Conservation (phyloP, 2,797 vertebrate species). For the Sebastes trivittatus region DNA sequence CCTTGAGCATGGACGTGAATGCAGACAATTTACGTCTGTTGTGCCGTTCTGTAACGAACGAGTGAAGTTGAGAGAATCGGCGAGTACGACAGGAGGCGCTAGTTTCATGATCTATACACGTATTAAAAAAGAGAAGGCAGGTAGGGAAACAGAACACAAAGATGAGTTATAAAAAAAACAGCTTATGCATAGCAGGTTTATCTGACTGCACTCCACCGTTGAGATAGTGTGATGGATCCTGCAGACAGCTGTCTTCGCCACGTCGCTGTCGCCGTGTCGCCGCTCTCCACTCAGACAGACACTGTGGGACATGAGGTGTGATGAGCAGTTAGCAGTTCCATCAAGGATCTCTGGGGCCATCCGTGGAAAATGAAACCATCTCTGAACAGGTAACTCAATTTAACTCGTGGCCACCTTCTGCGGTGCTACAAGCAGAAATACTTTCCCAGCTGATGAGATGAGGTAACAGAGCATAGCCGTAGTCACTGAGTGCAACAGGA, state of each 20-base stretch:
- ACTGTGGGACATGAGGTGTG: conserved; percentile 66
- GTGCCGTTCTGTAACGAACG: neutral
- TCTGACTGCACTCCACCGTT: conserved; percentile 30
- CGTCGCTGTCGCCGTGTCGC: conserved; percentile 1
- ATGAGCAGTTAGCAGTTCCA: conserved; percentile 80
- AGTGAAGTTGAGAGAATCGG: neutral
- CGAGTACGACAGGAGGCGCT: neutral
- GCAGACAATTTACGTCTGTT: neutral
- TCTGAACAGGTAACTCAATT: conserved; percentile 83
- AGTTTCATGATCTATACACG: neutral
- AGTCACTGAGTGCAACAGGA: conserved; percentile 70
- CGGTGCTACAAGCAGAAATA: conserved; percentile 77
- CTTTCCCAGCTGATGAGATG: conserved; percentile 81
- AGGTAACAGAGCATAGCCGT: conserved; percentile 79
- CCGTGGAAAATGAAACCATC: conserved; percentile 80
- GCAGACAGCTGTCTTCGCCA: conserved; percentile 48
- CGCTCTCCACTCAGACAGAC: conserved; percentile 59
- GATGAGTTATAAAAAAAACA: conserved; percentile 2
- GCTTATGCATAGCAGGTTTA: conserved; percentile 16
- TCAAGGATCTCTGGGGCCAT: conserved; percentile 78
- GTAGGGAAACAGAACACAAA: neutral
- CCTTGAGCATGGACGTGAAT: neutral
- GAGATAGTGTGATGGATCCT: conserved; percentile 56
- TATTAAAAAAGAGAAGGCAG: neutral
- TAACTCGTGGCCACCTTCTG: conserved; percentile 74